Conservation (phyloP, 2,797 vertebrate genomes). For the Aeoliscus strigatus region DNA sequence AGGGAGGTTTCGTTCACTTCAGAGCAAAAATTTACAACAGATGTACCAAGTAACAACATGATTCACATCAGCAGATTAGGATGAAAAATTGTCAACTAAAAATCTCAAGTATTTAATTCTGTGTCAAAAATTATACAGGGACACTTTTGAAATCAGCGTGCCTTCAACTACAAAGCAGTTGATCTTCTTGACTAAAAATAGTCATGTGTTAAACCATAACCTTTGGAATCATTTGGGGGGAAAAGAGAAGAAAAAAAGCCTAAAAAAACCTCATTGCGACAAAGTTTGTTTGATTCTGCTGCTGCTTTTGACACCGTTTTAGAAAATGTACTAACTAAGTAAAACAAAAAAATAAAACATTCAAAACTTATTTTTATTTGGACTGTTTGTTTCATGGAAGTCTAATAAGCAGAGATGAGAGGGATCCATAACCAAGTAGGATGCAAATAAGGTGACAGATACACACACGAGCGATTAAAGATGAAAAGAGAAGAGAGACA, state of each 20-base stretch:
- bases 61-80: no score
- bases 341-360: constrained; percentile 21
- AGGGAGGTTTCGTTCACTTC: no score
- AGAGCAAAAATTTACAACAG: no score
- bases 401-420: constrained; percentile 41
- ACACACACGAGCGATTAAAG: constrained; percentile 59
- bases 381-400: constrained; percentile 19
- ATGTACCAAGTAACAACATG: no score
- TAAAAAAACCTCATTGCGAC: no score
- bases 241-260: constrained; percentile 11
- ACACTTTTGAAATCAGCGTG: constrained; percentile 44
- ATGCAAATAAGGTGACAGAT: constrained; percentile 66
- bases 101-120: no score
- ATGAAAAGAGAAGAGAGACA: constrained; percentile 68
- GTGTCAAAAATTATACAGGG: constrained; percentile 31
- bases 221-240: constrained; percentile 20
- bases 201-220: constrained; percentile 32
- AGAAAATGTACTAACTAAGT: no score
- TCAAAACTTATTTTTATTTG: constrained; percentile 14
- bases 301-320: no score
- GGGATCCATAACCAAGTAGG: constrained; percentile 45
- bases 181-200: constrained; percentile 46
- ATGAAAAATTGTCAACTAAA: no score
- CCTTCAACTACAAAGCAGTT: constrained; percentile 32
- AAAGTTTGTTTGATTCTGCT: no score